A percentile compares a stretch with the other conserved stretches of the same genome.
Evolutionary conservation across 2,888 invertebrate species (phyloP).

Genomic region (Plusia festucae): DNA sequence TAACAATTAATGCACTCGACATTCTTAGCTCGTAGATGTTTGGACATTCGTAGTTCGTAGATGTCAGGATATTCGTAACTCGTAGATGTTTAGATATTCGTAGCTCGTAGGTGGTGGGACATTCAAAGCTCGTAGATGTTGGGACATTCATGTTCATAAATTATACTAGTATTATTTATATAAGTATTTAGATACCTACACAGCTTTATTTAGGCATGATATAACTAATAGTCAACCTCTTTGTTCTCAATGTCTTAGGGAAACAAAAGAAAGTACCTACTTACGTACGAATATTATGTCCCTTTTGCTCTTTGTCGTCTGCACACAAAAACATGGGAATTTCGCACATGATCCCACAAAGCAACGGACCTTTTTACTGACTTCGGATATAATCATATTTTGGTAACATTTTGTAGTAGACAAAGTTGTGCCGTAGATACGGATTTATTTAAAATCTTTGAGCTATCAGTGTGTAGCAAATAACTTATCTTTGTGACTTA

Average conservation of each 20-base stretch:
- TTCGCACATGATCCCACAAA: constrained; percentile 35
- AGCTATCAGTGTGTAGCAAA: too few species aligned
- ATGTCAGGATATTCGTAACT: too few species aligned
- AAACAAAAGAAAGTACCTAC: constrained; percentile 29
- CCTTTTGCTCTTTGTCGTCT: constrained; percentile 30
- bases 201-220: constrained; percentile 13
- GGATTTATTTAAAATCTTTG: constrained; percentile 23
- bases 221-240: constrained; percentile 12
- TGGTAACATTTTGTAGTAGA: constrained; percentile 37
- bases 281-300: constrained; percentile 21
- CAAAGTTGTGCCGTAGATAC: constrained; percentile 21
- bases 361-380: constrained; percentile 21
- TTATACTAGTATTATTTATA: too few species aligned
- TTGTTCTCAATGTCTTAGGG: constrained; percentile 14
- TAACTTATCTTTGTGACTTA: too few species aligned
- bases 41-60: too few species aligned
- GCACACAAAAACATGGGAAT: constrained; percentile 47
- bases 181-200: neutral
- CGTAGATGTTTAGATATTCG: too few species aligned
- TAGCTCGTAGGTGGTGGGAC: too few species aligned
- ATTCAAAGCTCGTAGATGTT: too few species aligned
- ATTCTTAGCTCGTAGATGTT: too few species aligned
- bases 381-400: constrained; percentile 24
- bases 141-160: too few species aligned
- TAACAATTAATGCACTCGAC: too few species aligned